phyloP scores from a whole-genome alignment of 2,888 invertebrate genomes.

The Netelia melanura region DNA sequence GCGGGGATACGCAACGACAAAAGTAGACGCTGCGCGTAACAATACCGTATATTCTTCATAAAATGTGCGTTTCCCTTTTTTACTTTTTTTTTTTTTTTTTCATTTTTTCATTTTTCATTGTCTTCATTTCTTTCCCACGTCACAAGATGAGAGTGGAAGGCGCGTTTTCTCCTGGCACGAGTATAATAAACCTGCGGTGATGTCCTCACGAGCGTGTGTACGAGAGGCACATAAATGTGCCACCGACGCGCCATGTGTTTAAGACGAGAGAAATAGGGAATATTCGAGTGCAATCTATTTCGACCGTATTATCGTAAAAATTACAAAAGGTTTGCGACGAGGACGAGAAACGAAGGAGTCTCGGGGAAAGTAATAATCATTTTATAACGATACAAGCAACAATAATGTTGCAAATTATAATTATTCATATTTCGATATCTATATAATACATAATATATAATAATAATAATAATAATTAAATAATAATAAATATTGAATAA shows the following conservation, averaged over 20 bases:
- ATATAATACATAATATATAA: not conserved
- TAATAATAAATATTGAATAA: too few species aligned
- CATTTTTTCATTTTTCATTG: not conserved
- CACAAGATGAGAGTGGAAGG: constrained; percentile 50
- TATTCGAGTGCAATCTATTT: constrained; percentile 31
- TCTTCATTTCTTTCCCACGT: constrained; percentile 54
- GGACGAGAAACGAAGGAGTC: not conserved
- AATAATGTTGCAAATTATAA: constrained; percentile 43
- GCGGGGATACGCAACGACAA: constrained; percentile 38
- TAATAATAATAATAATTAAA: too few species aligned
- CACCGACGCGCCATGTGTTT: constrained; percentile 24
- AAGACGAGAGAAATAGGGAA: not conserved
- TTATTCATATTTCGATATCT: constrained; percentile 21
- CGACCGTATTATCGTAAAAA: constrained; percentile 17
- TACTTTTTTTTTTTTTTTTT: constrained; percentile 25
- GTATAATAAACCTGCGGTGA: constrained; percentile 52
- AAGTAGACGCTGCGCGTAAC: constrained; percentile 7
- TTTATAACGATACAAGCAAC: constrained; percentile 34
- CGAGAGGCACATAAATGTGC: constrained; percentile 28
- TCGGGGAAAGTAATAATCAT: constrained; percentile 25
- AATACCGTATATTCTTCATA: constrained; percentile 33
- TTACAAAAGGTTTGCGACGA: constrained; percentile 6
- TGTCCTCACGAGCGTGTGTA: constrained; percentile 11
- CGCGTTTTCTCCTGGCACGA: constrained; percentile 27
- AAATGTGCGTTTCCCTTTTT: constrained; percentile 21